Evolutionary conservation across 2,113 vertebrate genomes (phyloP), one percentile per base, ranked within the genome.

Genomic region (Nerophis lumbriciformis): DNA sequence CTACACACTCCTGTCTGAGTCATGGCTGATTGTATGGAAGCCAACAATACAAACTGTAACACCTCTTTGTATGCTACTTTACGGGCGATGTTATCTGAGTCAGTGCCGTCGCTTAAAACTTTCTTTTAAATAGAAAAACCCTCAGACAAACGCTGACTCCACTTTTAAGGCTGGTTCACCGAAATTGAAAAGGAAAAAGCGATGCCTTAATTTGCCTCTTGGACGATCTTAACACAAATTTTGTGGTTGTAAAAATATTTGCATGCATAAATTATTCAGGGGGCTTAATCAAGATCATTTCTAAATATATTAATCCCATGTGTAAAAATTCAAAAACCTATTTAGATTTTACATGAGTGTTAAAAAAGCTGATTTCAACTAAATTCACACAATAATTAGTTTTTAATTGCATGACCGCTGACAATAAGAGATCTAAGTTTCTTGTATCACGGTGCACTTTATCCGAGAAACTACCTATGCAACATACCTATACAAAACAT

Each of bases 1-100:
- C 71, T 59, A 48, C 35, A 65, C 63, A 76, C 51, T 61, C 65
- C 59, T 66, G 73, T 42, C 13, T 39, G 15, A 19, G 61, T 56
- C 65, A 62, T 50, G 50, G 68, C 55, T 73, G 71, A 77, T 61
- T 76, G 72, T 66, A 56, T n/a, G 3, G 55, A 55, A 57, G 57
- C 42, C 51, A 75, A 58, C 56, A 58, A 38, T 47, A 57, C 42
- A 19, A 68, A 60, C 49, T 21, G 48, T 15, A 60, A 37, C 61
- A 54, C n/a, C 48, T 15, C 45, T 38, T 55, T 61, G 38, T 36
- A n/a, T 19, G 9, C 19, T 37, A 51, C 56, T 61, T 61, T 45
- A 54, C 28, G 44, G 12, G 48, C 19, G 61, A 69, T 64, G 39
- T 11, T n/a, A 65, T 68, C 53, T 35, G 35, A 75, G 65, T 58